A percentile compares a stretch with the other conserved stretches of the same genome.
These are phyloP conservation scores for Mythimna pallens DNA, from an alignment of 2,888 invertebrate species.

Conservation along the genomic window DNA sequence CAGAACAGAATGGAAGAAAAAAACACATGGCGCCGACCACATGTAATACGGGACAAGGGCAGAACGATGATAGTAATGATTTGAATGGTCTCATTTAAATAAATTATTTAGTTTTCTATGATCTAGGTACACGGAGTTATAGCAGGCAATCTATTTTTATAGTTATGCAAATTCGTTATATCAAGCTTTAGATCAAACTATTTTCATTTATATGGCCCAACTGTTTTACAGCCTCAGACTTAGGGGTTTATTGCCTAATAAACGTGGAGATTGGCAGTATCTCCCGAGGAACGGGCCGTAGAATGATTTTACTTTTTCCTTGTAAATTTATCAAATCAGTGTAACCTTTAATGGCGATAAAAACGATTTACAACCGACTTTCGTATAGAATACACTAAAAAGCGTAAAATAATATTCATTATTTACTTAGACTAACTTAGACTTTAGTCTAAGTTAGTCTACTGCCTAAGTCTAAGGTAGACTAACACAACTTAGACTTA, in stretches of 20 bases:
- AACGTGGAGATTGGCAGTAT: constrained; percentile 32
- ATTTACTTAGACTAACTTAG: too few species aligned
- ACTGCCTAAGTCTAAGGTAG: too few species aligned
- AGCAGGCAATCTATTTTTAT: constrained; percentile 17
- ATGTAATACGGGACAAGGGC: too few species aligned
- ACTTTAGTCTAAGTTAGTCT: too few species aligned
- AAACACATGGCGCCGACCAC: too few species aligned
- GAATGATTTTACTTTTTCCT: constrained; percentile 8
- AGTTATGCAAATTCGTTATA: constrained; percentile 32
- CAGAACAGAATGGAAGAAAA: too few species aligned
- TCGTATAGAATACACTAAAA: too few species aligned
- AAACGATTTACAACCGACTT: not conserved
- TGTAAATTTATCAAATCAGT: constrained; percentile 6
- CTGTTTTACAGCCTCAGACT: constrained; percentile 29
- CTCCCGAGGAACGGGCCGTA: not conserved
- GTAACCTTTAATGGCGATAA: not conserved
- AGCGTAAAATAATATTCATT: too few species aligned
- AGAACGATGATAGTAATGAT: too few species aligned
- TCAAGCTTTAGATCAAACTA: constrained; percentile 24
- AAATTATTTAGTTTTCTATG: not conserved
- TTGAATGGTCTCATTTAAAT: too few species aligned
- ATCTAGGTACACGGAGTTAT: not conserved
- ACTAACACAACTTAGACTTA: too few species aligned
- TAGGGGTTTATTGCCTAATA: constrained; percentile 23
- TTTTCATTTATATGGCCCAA: constrained; percentile 33